Evolutionary conservation across 2,888 invertebrate species (phyloP).

Genomic region (Fabriciana adippe): DNA sequence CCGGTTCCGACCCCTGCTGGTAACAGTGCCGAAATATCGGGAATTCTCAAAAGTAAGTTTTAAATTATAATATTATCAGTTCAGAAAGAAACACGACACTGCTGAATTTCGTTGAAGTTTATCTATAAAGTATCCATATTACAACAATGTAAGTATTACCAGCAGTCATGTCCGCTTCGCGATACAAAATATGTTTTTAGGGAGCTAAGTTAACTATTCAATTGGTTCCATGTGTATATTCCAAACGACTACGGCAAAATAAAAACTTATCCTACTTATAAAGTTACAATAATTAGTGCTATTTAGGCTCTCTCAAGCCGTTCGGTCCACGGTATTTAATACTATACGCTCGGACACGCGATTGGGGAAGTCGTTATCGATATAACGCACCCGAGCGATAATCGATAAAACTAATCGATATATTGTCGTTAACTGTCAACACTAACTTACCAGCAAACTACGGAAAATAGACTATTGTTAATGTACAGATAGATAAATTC

Average conservation of each 20-base stretch:
- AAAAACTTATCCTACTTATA: slow-evolving; percentile 57
- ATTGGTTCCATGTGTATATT: slow-evolving; percentile 69
- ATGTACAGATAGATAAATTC: slow-evolving; percentile 26
- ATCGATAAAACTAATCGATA: slow-evolving; percentile 38
- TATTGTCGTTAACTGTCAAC: slow-evolving; percentile 62
- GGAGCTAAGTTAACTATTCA: slow-evolving; percentile 51
- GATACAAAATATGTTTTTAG: slow-evolving; percentile 13
- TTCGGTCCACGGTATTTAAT: slow-evolving; percentile 61
- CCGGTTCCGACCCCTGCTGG: too few relatives aligned
- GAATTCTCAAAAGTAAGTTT: too few relatives aligned
- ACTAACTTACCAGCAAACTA: slow-evolving; percentile 67
- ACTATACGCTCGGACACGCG: slow-evolving; percentile 37
- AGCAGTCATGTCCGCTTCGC: neutral
- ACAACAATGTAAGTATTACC: too few relatives aligned
- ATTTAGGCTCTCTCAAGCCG: slow-evolving; percentile 62
- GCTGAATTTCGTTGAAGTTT: too few relatives aligned
- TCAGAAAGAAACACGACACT: too few relatives aligned
- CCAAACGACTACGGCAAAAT: slow-evolving; percentile 61
- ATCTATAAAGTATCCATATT: too few relatives aligned
- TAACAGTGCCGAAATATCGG: too few relatives aligned
- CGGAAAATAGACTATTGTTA: slow-evolving; percentile 70
- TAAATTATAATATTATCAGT: too few relatives aligned
- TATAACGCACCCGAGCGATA: slow-evolving; percentile 24
- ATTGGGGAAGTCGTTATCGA: slow-evolving; percentile 5
- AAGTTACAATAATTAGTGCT: slow-evolving; percentile 51